Percentiles rank a stretch among this genome's conserved stretches.
Conservation (phyloP, 2,797 vertebrate genomes). For the Poecilia picta region DNA sequence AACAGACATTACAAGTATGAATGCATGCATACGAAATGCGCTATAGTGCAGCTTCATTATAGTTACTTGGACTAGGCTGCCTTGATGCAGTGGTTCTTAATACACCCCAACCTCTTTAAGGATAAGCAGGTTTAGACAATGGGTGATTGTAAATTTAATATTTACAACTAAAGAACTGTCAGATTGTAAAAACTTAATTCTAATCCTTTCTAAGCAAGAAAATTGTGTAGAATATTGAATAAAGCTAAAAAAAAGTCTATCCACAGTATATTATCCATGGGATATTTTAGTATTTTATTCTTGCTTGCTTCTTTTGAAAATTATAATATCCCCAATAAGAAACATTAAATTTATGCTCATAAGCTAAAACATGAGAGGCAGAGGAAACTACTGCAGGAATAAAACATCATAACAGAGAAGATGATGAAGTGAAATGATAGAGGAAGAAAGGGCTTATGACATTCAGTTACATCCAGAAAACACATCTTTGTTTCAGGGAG, state of each 20-base stretch:
- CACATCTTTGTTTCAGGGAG: conserved; percentile 59
- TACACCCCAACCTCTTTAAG: not conserved
- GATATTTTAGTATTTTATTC: not conserved
- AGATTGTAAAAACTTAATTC: not conserved
- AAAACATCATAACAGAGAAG: conserved; percentile 42
- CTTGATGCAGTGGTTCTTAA: too few relatives aligned
- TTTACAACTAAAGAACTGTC: not conserved
- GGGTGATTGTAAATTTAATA: not conserved
- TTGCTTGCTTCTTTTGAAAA: not conserved
- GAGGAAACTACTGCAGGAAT: conserved; percentile 13
- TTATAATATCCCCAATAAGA: not conserved
- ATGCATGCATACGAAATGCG: too few relatives aligned
- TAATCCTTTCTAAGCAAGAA: not conserved
- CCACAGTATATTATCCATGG: not conserved
- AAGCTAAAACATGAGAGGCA: conserved; percentile 28
- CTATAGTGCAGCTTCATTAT: too few relatives aligned
- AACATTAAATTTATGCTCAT: conserved; percentile 31
- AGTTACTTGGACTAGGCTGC: too few relatives aligned
- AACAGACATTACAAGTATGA: too few relatives aligned
- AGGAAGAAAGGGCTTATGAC: conserved; percentile 50
- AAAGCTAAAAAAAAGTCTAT: not conserved
- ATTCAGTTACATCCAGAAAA: conserved; percentile 62
- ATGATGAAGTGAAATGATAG: conserved; percentile 53
- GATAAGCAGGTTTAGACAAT: not conserved
- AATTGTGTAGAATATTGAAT: not conserved